Evolutionary conservation across 1,140 invertebrate genomes (phyloP).

Genomic region (Brachionus koreanus): DNA sequence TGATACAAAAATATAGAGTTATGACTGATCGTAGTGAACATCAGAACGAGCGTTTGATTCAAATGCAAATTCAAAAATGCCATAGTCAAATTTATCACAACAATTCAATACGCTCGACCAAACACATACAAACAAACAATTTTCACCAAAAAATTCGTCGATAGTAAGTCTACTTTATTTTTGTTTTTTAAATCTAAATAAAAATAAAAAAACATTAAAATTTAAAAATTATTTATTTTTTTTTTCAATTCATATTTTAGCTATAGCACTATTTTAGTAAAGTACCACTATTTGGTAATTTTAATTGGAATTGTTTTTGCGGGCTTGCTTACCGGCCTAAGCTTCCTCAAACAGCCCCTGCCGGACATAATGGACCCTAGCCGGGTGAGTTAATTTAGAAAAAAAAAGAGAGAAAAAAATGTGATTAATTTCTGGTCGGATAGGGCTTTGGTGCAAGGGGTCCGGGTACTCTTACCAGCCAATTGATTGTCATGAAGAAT

Average conservation of each 20-base stretch:
- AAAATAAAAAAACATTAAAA: too few relatives aligned
- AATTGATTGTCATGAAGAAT: constrained; percentile 32
- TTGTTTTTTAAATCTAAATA: not conserved
- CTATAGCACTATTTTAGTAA: constrained; percentile 29
- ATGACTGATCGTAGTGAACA: not conserved
- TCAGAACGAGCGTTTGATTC: not conserved
- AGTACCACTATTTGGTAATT: constrained; percentile 22
- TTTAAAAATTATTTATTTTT: not conserved
- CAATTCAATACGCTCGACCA: not conserved
- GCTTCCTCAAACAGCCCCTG: constrained; percentile 25
- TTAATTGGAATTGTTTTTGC: not conserved
- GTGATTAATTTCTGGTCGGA: not conserved
- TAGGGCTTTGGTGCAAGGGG: constrained; percentile 36
- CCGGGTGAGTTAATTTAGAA: not conserved
- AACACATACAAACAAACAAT: not conserved
- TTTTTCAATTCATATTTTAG: not conserved
- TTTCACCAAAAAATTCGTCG: not conserved
- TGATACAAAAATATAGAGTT: not conserved
- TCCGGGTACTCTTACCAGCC: constrained; percentile 23
- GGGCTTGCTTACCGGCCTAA: not conserved
- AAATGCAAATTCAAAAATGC: constrained; percentile 9
- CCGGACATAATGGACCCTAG: constrained; percentile 18
- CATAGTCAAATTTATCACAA: not conserved
- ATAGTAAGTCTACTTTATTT: not conserved
- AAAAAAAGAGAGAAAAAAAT: not conserved